Evolutionary conservation across 2,113 vertebrate genomes (phyloP).

Genomic region (Speoplatyrhinus poulsoni): DNA sequence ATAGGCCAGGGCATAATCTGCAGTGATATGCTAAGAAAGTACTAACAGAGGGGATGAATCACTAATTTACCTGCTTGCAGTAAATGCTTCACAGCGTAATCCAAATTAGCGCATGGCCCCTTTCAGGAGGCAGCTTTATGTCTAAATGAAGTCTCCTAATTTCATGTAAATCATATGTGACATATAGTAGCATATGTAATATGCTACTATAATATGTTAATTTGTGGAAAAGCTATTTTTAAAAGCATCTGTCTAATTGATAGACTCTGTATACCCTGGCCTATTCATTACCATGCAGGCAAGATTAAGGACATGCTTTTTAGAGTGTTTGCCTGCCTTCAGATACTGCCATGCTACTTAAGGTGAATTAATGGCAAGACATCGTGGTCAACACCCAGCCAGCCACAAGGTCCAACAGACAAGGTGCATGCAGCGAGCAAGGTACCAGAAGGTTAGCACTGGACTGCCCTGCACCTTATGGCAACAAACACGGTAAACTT

Average conservation of each 20-base stretch:
- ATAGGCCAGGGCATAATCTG: constrained; percentile 40
- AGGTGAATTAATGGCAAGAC: constrained; percentile 66
- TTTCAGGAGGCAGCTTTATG: constrained; percentile 57
- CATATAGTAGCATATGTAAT: too few relatives aligned
- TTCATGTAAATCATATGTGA: constrained; percentile 16
- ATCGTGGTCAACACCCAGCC: constrained; percentile 46
- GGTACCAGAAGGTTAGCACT: constrained; percentile 7
- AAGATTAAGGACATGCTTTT: constrained; percentile 44
- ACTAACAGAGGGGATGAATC: constrained; percentile 56
- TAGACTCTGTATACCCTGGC: constrained; percentile 8
- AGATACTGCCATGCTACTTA: constrained; percentile 67
- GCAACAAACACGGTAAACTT: constrained; percentile 29
- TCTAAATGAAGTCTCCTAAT: constrained; percentile 60
- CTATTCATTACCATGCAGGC: constrained; percentile 57
- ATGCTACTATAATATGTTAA: too few relatives aligned
- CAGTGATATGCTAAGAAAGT: constrained; percentile 56
- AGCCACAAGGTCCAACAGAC: constrained; percentile 40
- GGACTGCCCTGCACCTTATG: constrained; percentile 26
- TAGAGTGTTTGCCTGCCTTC: constrained; percentile 57
- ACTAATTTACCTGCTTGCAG: constrained; percentile 38
- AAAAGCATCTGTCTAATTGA: background rate
- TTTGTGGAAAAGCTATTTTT: too few relatives aligned
- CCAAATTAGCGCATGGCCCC: constrained; percentile 52
- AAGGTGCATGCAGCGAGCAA: constrained; percentile 9
- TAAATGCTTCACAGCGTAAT: constrained; percentile 65